These are phyloP conservation scores for Clarias pachynema DNA, from an alignment of 2,797 vertebrate genomes.

Conservation along the genomic window DNA sequence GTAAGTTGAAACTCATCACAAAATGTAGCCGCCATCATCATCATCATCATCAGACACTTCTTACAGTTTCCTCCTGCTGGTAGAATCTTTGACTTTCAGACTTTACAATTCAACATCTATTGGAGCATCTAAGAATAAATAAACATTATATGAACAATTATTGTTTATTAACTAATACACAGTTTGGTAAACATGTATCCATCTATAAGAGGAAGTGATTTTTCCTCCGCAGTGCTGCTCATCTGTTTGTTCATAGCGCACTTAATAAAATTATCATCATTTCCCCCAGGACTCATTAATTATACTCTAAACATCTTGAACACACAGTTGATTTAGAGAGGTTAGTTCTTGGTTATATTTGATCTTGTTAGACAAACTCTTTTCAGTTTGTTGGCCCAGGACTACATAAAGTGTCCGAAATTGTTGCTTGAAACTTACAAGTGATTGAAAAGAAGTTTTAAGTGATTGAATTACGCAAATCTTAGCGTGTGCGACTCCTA, in stretches of 20 bases:
- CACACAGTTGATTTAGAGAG: not conserved
- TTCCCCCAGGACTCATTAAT: slow-evolving; percentile 6
- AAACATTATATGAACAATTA: not conserved
- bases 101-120: not conserved
- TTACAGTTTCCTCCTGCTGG: no score
- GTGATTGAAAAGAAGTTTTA: not conserved
- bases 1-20: not conserved
- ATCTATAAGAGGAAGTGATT: not conserved
- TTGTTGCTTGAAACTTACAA: not conserved
- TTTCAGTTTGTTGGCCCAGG: not conserved
- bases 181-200: not conserved
- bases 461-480: no score
- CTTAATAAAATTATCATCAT: not conserved
- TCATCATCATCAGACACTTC: not conserved
- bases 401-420: not conserved
- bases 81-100: not conserved
- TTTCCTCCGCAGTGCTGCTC: slow-evolving; percentile 9
- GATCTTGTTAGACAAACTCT: not conserved
- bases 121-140: not conserved
- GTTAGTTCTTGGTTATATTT: not conserved
- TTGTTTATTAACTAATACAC: no score
- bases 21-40: not conserved
- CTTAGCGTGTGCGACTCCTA: not conserved
- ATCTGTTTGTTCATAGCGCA: not conserved
- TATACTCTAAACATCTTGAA: not conserved